Base-by-base conservation (phyloP, 2,113 vertebrate genomes). In the Oostethus manadensis region DNA sequence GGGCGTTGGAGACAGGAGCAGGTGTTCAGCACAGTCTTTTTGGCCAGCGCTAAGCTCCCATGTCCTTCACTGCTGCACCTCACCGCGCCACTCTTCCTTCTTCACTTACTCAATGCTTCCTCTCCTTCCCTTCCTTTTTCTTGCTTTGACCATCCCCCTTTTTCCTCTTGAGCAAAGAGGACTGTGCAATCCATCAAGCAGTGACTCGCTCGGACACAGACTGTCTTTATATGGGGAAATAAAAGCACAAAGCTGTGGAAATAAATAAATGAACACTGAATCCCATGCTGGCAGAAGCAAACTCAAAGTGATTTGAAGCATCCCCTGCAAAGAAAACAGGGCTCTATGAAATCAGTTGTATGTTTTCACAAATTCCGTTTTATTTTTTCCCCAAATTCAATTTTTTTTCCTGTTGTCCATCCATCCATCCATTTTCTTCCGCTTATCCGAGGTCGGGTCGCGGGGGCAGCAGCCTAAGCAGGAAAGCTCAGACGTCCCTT, bases 1-100 rank as follows among this genome's bases (percentile, higher is more conserved):
- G 84, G 81, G 83, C 80, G 84, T 80, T 77, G 80, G 84, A 87
- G 87, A 88, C 85, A 84, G 84, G 83, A 87, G 84, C 87, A 89
- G 87, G 87, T 89, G 87, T 89, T 88, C 83, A 70, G 79, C 84
- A 86, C 86, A 87, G 86, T 86, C 82, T 88, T 87, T 82, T 87
- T 87, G 84, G 87, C 84, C 76, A 71, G 79, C 74, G 56, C 79
- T 84, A 83, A 86, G 84, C 85, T 87, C 82, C 87, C 85, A 86
- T 87, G 87, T 87, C 82, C 87, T 86, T 87, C 85, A 87, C 79
- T 80, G 76, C 77, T 77, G 72, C 68, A 83, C 75, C 73, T 65
- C 71, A 77, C 72, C 77, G 65, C 71, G 69, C 69, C 77, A 80
- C 77, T 82, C 73, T 42, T 38, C 71, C 79, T 77, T 68, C 40